Conservation (phyloP, 2,113 vertebrate species). For the Xenus cinereus region DNA sequence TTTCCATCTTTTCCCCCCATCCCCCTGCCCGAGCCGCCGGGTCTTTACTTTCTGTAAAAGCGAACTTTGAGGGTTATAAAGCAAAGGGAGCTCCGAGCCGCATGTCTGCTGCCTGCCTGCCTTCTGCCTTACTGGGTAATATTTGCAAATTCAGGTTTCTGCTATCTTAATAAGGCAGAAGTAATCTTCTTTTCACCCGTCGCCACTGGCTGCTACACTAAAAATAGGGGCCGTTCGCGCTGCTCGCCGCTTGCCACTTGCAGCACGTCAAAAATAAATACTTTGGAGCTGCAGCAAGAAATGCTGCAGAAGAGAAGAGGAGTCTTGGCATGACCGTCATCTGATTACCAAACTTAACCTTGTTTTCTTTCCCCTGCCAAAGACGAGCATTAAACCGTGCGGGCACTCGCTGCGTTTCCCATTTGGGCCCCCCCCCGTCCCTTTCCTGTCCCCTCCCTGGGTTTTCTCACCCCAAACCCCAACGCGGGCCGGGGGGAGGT, state of each 20-base stretch:
- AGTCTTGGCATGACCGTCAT: background rate
- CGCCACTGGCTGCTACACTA: conserved; percentile 39
- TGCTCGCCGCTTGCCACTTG: conserved; percentile 45
- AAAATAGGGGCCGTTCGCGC: background rate
- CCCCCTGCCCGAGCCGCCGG: background rate
- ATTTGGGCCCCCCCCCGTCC: accelerated
- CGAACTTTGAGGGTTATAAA: accelerated
- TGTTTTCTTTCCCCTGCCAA: background rate
- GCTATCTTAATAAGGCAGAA: conserved; percentile 17
- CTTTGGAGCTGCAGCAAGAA: background rate
- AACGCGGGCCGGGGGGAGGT: background rate
- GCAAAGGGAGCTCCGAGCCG: background rate
- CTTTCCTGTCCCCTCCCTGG: background rate
- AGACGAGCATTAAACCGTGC: background rate
- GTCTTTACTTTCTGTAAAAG: background rate
- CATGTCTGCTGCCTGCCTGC: background rate
- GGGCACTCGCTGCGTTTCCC: accelerated
- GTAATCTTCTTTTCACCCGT: background rate
- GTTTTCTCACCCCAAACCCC: accelerated
- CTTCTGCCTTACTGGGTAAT: background rate
- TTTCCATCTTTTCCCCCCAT: background rate
- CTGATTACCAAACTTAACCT: conserved; percentile 38
- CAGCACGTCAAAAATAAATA: conserved; percentile 24
- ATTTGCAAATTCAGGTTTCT: background rate
- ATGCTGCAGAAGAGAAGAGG: conserved; percentile 24